These are phyloP conservation scores for Neuroscelio doddi DNA, from an alignment of 2,888 invertebrate genomes.

Conservation along the genomic window DNA sequence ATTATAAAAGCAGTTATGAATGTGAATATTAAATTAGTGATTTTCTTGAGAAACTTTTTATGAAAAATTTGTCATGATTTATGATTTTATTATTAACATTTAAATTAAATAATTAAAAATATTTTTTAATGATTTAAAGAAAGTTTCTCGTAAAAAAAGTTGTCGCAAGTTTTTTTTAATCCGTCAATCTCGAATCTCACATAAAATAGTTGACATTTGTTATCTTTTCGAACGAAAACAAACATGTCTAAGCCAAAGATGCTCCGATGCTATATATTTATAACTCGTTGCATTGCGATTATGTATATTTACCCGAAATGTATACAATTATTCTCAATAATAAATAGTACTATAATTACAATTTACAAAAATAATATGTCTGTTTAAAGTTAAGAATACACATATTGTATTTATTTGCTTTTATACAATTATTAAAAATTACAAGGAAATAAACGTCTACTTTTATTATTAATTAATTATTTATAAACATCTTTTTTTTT, in stretches of 20 bases:
- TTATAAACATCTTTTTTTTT: too few relatives aligned
- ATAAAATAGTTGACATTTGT: constrained; percentile 45
- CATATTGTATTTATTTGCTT: background rate
- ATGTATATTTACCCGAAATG: constrained; percentile 62
- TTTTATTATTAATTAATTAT: too few relatives aligned
- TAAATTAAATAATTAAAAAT: too few relatives aligned
- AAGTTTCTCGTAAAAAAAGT: too few relatives aligned
- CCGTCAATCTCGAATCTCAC: constrained; percentile 42
- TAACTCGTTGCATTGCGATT: constrained; percentile 58
- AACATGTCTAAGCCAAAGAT: constrained; percentile 67
- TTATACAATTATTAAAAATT: background rate
- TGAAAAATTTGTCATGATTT: too few relatives aligned
- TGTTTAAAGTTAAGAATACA: constrained; percentile 2
- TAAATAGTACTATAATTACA: constrained; percentile 54
- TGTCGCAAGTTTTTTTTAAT: too few relatives aligned
- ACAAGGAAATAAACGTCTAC: background rate
- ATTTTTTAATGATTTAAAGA: too few relatives aligned
- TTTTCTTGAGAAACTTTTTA: too few relatives aligned
- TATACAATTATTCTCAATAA: constrained; percentile 62
- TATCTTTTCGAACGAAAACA: constrained; percentile 48
- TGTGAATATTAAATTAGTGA: too few relatives aligned
- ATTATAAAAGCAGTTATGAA: too few relatives aligned
- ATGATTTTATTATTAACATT: too few relatives aligned
- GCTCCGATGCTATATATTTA: constrained; percentile 61
- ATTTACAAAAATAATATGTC: constrained; percentile 14